Conservation (phyloP, 2,113 vertebrate genomes). For the Daphoenositta chrysoptera region DNA sequence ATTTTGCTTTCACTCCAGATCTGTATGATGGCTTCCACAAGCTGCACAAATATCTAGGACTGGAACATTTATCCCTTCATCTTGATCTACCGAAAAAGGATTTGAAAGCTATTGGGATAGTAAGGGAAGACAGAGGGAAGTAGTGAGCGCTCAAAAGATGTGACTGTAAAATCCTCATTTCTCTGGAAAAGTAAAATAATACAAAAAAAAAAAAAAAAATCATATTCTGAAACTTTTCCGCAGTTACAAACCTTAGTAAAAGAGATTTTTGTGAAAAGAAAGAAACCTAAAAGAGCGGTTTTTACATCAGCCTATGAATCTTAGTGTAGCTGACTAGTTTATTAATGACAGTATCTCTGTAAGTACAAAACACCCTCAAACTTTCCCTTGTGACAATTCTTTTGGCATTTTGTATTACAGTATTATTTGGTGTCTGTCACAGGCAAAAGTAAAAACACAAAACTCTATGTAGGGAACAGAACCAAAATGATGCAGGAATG, state of each 20-base stretch:
- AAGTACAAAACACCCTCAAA: neutral
- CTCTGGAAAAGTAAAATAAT: neutral
- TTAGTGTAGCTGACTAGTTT: neutral
- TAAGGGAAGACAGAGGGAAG: neutral
- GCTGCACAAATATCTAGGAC: neutral
- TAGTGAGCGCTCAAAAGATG: fast-evolving
- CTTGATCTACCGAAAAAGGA: neutral
- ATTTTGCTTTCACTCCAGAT: neutral
- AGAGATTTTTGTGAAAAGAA: neutral
- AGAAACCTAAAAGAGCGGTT: neutral
- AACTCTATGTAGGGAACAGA: fast-evolving
- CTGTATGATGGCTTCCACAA: neutral
- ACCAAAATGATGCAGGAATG: neutral
- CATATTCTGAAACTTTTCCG: neutral
- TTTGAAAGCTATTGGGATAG: neutral
- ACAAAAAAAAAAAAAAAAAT: too few species aligned
- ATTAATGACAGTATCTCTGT: neutral
- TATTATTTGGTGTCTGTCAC: neutral
- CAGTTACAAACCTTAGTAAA: neutral
- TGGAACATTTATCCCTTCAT: neutral
- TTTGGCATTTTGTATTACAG: neutral
- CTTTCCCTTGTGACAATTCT: neutral
- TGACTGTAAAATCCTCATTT: neutral
- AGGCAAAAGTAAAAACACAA: neutral
- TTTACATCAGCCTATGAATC: neutral